These are phyloP conservation scores for Cheilosia vernalis DNA, from an alignment of 2,888 invertebrate species.

Conservation along the genomic window DNA sequence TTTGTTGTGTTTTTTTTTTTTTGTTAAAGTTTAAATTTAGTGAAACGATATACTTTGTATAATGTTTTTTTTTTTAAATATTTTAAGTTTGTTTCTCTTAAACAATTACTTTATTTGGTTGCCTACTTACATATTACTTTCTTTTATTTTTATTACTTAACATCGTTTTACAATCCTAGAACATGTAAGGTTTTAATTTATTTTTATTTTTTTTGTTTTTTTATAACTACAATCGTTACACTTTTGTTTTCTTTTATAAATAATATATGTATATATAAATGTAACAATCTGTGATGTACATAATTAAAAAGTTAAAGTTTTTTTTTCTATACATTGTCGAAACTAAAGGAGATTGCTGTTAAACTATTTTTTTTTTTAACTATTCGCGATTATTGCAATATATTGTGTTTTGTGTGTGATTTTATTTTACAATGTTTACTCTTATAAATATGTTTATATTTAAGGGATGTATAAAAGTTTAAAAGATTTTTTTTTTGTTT, in stretches of 20 bases:
- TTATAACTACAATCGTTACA: slow-evolving; percentile 58
- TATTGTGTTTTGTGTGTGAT: slow-evolving; percentile 40
- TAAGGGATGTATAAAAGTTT: slow-evolving; percentile 75
- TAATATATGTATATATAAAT: slow-evolving; percentile 58
- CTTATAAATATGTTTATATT: slow-evolving; percentile 67
- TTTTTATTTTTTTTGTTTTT: slow-evolving; percentile 28
- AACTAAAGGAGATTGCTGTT: slow-evolving; percentile 51
- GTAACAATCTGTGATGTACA: slow-evolving; percentile 68
- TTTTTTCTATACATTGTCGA: slow-evolving; percentile 46
- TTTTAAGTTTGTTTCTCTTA: slow-evolving; percentile 39
- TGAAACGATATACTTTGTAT: slow-evolving; percentile 66
- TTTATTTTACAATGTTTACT: slow-evolving; percentile 65
- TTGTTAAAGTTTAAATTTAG: slow-evolving; percentile 54
- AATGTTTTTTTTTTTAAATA: slow-evolving; percentile 20
- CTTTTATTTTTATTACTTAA: slow-evolving; percentile 44
- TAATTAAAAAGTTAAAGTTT: slow-evolving; percentile 39
- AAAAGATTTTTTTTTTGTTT: slow-evolving; percentile 58
- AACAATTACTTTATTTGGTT: slow-evolving; percentile 63
- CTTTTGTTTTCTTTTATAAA: slow-evolving; percentile 19
- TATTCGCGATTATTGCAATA: slow-evolving; percentile 63
- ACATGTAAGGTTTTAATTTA: slow-evolving; percentile 68
- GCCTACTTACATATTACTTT: slow-evolving; percentile 63
- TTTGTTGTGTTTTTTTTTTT: slow-evolving; percentile 36
- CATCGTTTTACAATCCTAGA: slow-evolving; percentile 69
- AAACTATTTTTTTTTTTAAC: slow-evolving; percentile 23